Base-by-base conservation (phyloP, 2,888 invertebrate species). In the Trypoxylon attenuatum region DNA sequence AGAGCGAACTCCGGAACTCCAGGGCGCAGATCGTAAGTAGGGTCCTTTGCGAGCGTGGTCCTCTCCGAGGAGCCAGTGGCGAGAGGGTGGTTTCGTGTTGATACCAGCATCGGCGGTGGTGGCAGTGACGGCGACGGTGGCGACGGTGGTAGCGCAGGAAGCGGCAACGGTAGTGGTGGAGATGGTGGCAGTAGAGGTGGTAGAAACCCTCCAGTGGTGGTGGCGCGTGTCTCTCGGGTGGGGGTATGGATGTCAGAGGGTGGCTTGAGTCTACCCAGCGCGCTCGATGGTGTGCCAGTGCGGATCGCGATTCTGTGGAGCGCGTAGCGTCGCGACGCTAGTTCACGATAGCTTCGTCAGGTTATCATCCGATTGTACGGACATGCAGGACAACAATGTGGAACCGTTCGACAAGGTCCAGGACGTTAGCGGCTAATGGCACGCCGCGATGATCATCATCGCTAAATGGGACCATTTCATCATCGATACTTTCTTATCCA, bases 281-380 rank as follows among this genome's bases (percentile, higher is more conserved):
- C 83, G n/a, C n/a, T 82, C 83, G 84, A 84, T 83, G 83, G 82
- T 82, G 81, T 81, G 79, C 82, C 84, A 85, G 85, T 85, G 82
- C 84, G 84, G 78, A 84, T 84, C 83, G 85, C 84, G 84, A 85
- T 84, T 84, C 84, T 82, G 84, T 82, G 80, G 77, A 77, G 78
- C 80, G 82, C 83, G 81, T 79, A 82, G 77, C 82, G 79, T 76
- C 76, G 81, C 72, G 73, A 63, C 69, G 70, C 64, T 59, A 53
- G 50, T 21, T 52, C 42, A 21, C 51, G 19, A 53, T 22, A 5
- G 43, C 6, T 27, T 52, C 4, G 23, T 64, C 55, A 27, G 27
- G 15, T 22, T 22, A 46, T 38, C 50, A 25, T 43, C 39, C 45
- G 66, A 60, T 47, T 56, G 62, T n/a, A n/a, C n/a, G n/a, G n/a